Conservation (phyloP, 2,113 vertebrate genomes). For the Misgurnus mizolepis region DNA sequence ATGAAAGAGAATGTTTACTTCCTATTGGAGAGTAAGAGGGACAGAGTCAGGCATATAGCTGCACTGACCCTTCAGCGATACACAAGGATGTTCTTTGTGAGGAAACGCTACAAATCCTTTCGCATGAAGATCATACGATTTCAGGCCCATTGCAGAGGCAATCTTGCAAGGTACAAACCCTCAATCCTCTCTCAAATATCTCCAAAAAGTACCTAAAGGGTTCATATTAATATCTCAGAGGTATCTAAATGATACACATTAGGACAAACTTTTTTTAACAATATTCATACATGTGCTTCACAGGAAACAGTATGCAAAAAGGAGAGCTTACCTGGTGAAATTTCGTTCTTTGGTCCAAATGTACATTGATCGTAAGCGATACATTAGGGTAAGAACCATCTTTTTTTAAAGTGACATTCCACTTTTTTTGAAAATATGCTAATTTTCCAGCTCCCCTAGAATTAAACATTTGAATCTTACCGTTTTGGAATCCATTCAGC, state of each 20-base stretch:
- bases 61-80: constrained; percentile 92
- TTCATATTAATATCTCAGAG: not conserved
- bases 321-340: constrained; percentile 81
- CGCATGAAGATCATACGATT: constrained; percentile 85
- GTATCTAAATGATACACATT: too few species aligned
- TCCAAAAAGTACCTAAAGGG: not conserved
- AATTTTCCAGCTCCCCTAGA: too few species aligned
- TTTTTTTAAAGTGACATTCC: not conserved
- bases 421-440: too few species aligned
- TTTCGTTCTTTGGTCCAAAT: constrained; percentile 88
- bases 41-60: constrained; percentile 82
- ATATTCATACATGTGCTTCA: not conserved
- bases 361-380: constrained; percentile 85
- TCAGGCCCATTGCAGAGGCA: constrained; percentile 86
- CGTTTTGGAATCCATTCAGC: too few species aligned
- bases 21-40: constrained; percentile 87
- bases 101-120: constrained; percentile 81
- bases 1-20: constrained; percentile 94
- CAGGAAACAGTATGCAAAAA: constrained; percentile 80
- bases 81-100: constrained; percentile 86
- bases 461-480: too few species aligned
- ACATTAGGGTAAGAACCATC: constrained; percentile 83
- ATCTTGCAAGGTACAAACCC: constrained; percentile 81
- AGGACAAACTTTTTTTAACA: not conserved
- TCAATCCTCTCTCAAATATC: not conserved